These are phyloP conservation scores for Sarcophaga caerulescens DNA, from an alignment of 2,888 invertebrate species.

Conservation along the genomic window DNA sequence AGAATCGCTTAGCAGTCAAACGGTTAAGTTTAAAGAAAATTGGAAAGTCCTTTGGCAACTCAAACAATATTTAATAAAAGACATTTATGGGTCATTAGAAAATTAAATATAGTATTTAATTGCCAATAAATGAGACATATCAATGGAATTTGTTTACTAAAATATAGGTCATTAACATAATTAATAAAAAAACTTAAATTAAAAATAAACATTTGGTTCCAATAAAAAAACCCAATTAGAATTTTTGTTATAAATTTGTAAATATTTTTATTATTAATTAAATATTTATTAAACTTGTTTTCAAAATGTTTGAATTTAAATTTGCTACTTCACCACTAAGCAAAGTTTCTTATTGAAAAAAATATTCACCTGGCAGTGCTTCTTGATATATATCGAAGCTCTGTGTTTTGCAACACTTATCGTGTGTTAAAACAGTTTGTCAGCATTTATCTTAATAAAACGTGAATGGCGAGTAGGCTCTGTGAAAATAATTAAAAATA, in stretches of 20 bases:
- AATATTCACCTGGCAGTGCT: neutral
- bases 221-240: neutral
- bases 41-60: constrained; percentile 50
- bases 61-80: neutral
- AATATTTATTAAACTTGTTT: too few relatives aligned
- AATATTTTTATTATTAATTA: too few relatives aligned
- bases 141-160: neutral
- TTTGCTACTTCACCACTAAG: neutral
- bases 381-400: neutral
- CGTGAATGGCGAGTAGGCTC: constrained; percentile 23
- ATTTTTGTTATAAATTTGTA: too few relatives aligned
- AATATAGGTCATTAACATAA: too few relatives aligned
- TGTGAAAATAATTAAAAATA: constrained; percentile 27
- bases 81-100: neutral
- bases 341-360: neutral
- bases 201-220: neutral
- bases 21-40: constrained; percentile 29
- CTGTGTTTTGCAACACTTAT: neutral
- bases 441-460: constrained; percentile 33
- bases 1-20: too few relatives aligned
- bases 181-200: too few relatives aligned
- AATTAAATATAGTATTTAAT: too few relatives aligned
- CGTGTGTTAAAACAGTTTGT: constrained; percentile 6
- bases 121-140: neutral
- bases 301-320: too few relatives aligned